A percentile compares a stretch with the other conserved stretches of the same genome.
Conservation (phyloP, 2,113 vertebrate genomes). For the Chaetura pelagica region DNA sequence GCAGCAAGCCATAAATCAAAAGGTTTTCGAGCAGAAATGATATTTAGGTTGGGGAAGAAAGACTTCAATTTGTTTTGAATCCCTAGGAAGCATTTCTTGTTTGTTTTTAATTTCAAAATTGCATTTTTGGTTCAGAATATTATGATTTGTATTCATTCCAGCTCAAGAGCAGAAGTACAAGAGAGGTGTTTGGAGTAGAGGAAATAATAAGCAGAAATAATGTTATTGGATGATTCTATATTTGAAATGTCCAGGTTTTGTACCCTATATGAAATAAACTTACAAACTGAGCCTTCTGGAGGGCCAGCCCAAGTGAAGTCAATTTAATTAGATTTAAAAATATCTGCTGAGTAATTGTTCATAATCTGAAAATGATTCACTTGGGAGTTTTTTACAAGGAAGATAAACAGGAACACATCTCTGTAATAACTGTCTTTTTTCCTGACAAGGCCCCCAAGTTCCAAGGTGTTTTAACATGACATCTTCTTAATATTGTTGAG, state of each 20-base stretch:
- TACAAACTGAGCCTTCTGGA: background rate
- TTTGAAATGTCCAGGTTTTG: background rate
- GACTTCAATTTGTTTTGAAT: no score
- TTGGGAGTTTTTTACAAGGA: rapidly evolving
- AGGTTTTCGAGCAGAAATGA: background rate
- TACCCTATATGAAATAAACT: background rate
- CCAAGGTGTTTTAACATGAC: rapidly evolving
- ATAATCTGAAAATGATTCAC: background rate
- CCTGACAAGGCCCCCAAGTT: background rate
- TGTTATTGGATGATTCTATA: rapidly evolving
- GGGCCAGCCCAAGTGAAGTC: rapidly evolving
- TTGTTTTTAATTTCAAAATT: no score
- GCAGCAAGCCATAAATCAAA: background rate
- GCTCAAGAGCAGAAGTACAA: no score
- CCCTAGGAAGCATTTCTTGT: no score
- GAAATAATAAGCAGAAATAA: background rate
- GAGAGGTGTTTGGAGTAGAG: no score
- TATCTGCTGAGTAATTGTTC: background rate
- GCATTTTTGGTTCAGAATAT: no score
- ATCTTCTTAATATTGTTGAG: background rate
- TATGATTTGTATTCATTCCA: no score
- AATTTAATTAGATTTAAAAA: background rate
- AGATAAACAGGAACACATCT: background rate
- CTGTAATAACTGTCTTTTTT: background rate
- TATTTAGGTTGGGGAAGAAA: no score